Conservation (phyloP, 2,888 invertebrate genomes). For the Spicauda simplicius region DNA sequence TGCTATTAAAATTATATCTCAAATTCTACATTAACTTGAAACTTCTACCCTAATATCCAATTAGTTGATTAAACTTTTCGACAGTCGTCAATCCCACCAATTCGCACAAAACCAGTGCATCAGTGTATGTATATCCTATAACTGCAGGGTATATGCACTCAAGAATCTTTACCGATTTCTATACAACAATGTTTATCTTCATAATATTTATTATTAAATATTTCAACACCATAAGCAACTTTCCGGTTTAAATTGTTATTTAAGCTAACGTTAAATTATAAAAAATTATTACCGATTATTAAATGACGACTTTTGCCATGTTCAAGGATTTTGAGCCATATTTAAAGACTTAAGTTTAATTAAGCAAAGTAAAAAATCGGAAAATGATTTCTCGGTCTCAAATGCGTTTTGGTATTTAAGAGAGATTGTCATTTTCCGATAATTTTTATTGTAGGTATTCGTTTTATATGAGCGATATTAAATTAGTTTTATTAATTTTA, state of each 20-base stretch:
- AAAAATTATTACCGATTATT: too few species aligned
- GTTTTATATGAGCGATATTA: slow-evolving; percentile 4
- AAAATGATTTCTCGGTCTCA: slow-evolving; percentile 7
- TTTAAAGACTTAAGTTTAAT: slow-evolving; percentile 38
- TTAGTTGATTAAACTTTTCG: too few species aligned
- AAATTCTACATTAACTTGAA: too few species aligned
- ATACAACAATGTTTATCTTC: not conserved
- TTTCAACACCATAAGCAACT: not conserved
- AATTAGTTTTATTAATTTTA: not conserved
- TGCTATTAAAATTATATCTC: too few species aligned
- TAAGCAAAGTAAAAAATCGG: slow-evolving; percentile 19
- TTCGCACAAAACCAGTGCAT: too few species aligned
- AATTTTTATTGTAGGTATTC: not conserved
- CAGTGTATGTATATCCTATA: too few species aligned
- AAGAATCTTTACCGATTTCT: too few species aligned
- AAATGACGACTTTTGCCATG: slow-evolving; percentile 58
- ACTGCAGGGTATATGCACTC: too few species aligned
- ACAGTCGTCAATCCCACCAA: too few species aligned
- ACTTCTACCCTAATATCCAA: too few species aligned
- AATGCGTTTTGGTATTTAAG: slow-evolving; percentile 33
- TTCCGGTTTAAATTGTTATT: not conserved
- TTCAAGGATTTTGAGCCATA: slow-evolving; percentile 59
- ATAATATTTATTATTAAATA: too few species aligned
- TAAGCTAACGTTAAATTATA: too few species aligned
- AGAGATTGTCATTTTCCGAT: not conserved